phyloP scores from a whole-genome alignment of 2,113 vertebrate genomes.

The Hippoglossus stenolepis region DNA sequence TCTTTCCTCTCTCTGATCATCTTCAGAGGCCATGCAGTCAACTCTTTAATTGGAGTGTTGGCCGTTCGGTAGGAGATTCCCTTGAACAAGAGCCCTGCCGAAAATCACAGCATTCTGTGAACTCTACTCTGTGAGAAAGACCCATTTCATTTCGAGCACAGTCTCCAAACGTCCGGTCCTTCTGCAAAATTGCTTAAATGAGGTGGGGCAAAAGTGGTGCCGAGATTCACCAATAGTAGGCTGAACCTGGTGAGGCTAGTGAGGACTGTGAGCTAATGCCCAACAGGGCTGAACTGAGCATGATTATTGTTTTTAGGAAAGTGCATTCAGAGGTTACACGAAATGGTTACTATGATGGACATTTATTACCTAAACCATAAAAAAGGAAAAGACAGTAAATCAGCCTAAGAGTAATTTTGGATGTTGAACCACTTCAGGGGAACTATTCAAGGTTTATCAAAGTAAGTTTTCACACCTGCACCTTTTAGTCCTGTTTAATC shows the following conservation, averaged over 20 bases:
- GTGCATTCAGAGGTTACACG: too few species aligned
- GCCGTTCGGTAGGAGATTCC: slow-evolving; percentile 22
- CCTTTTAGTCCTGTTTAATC: too few species aligned
- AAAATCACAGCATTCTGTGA: slow-evolving; percentile 33
- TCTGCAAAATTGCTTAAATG: not conserved
- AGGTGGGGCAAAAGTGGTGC: not conserved
- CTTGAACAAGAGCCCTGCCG: slow-evolving; percentile 34
- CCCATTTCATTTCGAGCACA: slow-evolving; percentile 6
- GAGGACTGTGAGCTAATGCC: not conserved
- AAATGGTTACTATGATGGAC: too few species aligned
- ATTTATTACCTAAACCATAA: too few species aligned
- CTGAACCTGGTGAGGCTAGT: not conserved
- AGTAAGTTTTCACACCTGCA: not conserved
- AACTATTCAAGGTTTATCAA: too few species aligned
- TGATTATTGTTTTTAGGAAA: too few species aligned
- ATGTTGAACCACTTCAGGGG: too few species aligned
- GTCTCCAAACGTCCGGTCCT: not conserved
- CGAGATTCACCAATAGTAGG: not conserved
- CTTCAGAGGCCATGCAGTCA: slow-evolving; percentile 43
- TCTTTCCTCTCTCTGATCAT: slow-evolving; percentile 54
- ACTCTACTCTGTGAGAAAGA: slow-evolving; percentile 16
- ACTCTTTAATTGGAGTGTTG: slow-evolving; percentile 48
- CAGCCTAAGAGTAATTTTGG: too few species aligned
- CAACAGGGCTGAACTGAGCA: too few species aligned
- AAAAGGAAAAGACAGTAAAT: too few species aligned